These are phyloP conservation scores for Eurystomus glaucurus DNA, from an alignment of 2,797 vertebrate species.

Conservation along the genomic window DNA sequence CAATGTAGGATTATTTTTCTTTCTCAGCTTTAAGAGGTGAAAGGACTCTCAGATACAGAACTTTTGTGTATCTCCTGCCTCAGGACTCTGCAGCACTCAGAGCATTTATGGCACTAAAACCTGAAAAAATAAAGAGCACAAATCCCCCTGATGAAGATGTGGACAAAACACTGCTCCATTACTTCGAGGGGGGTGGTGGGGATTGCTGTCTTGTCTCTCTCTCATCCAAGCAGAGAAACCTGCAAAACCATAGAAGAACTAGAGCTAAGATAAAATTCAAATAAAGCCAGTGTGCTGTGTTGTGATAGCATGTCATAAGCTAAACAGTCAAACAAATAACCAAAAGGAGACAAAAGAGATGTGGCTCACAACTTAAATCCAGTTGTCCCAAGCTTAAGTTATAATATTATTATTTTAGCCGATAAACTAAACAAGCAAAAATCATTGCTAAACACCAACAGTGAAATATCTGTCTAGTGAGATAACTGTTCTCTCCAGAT, in stretches of 20 bases:
- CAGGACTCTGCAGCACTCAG: neutral
- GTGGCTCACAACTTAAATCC: neutral
- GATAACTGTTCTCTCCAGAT: neutral
- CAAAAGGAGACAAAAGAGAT: neutral
- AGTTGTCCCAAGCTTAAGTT: neutral
- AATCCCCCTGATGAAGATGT: neutral
- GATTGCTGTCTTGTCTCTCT: neutral
- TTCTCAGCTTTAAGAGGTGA: neutral
- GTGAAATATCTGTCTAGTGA: neutral
- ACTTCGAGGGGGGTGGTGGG: fast-evolving
- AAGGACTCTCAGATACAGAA: neutral
- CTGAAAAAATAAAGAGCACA: neutral
- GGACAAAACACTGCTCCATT: neutral
- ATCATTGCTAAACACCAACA: neutral
- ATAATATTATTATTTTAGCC: neutral
- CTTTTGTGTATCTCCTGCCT: neutral
- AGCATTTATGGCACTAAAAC: neutral
- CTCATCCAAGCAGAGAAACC: neutral
- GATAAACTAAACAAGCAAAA: neutral
- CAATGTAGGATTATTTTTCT: neutral
- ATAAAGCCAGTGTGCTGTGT: too few relatives aligned
- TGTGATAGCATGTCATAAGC: neutral
- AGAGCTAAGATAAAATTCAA: neutral
- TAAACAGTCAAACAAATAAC: neutral
- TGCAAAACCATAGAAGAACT: neutral